These are phyloP conservation scores for Invenusta paracnida DNA, from an alignment of 2,888 invertebrate species.

Conservation along the genomic window DNA sequence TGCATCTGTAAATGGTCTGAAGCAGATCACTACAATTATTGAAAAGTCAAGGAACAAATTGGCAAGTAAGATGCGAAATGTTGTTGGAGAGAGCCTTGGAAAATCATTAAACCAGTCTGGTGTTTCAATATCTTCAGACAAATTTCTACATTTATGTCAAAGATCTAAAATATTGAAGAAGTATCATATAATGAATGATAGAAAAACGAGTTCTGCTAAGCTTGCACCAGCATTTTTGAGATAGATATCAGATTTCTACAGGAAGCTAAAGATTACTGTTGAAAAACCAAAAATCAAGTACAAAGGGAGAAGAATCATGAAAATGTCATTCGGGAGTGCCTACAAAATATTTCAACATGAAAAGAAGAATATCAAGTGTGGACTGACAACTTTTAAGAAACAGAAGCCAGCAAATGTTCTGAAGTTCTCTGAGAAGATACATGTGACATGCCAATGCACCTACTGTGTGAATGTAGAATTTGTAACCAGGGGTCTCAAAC, in stretches of 20 bases:
- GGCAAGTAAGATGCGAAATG: not conserved
- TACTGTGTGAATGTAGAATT: not conserved
- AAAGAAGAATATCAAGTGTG: not conserved
- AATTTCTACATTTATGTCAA: not conserved
- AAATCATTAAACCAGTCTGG: not conserved
- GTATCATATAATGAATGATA: not conserved
- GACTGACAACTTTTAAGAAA: not conserved
- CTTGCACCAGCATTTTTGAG: not conserved
- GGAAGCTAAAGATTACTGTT: not conserved
- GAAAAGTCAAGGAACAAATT: not conserved
- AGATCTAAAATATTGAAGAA: not conserved
- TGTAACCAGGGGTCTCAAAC: not conserved
- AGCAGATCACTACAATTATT: not conserved
- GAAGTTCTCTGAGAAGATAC: not conserved
- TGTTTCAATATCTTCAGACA: not conserved
- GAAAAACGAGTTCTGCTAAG: not conserved
- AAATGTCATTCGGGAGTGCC: not conserved
- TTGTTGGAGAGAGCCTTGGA: not conserved
- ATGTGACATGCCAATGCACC: not conserved
- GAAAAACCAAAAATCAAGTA: not conserved
- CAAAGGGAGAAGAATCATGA: not conserved
- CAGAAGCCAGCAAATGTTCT: not conserved
- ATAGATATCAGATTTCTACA: not conserved
- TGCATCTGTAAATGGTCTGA: not conserved
- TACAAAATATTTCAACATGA: not conserved